Evolutionary conservation across 2,888 invertebrate genomes (phyloP), one percentile per base, ranked within the genome.

Genomic region (Dryobotodes eremita): DNA sequence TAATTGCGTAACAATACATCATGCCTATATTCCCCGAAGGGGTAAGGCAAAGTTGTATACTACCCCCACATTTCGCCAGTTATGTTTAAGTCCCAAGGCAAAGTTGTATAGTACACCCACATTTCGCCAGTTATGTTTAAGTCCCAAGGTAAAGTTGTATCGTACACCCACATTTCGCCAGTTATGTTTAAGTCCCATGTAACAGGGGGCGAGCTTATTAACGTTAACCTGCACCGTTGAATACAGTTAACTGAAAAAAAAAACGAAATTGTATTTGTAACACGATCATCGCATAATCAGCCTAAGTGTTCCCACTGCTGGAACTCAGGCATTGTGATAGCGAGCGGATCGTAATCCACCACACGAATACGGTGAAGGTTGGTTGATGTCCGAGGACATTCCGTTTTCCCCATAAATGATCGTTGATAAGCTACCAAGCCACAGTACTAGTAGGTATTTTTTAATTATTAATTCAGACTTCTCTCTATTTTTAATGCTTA

Each of bases 401-500:
- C 26, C 7, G 42, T n/a, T 17, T 6, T 17, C 65, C 26, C 26
- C 66, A 48, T 48, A 20, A 48, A 31, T 2, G 2, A 50, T 50
- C 20, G 8, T 53, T 10, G 4, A 20, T 48, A 3, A 1, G 6
- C 48, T 53, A 46, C 17, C n/a, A 69, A 64, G 59, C 46, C 42
- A 73, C 66, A 82, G 66, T 75, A 79, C 72, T 70, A 66, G 15
- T 17, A 50, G 53, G 31, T 26, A 59, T 15, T 69, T 72, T 62
- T 62, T 31, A 48, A 75, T 48, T 13, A 50, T 68, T 71, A 65
- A 74, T 73, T 82, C 70, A 71, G 15, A 78, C 36, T 69, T 74
- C 75, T 85, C 85, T 83, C 82, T 86, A 85, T 85, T 79, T 79
- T 83, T 76, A 77, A 83, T 61, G 15, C 68, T 69, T 72, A 79